Percentiles rank a stretch among this genome's conserved stretches.
Evolutionary conservation across 2,113 vertebrate species (phyloP).

Genomic region (Kryptolebias marmoratus): DNA sequence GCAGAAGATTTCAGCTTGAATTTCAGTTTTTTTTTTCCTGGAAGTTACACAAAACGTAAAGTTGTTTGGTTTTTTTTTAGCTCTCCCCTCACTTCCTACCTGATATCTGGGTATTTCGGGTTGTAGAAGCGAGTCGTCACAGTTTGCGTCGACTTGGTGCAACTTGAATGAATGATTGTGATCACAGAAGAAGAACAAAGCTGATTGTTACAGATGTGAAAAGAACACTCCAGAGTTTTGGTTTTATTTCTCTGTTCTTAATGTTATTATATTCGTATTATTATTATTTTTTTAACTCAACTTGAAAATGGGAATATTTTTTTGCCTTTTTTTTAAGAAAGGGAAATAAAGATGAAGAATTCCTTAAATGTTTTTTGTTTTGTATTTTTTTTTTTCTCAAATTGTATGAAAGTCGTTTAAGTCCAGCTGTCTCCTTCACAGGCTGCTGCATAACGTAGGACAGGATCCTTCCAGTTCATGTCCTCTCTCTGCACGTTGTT

Average conservation of each 20-base stretch:
- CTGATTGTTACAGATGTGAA: conserved; percentile 18
- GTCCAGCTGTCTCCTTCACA: too few species aligned
- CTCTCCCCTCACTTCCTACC: background rate
- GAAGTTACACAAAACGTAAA: conserved; percentile 2
- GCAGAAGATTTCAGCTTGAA: background rate
- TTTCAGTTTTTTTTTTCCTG: conserved; percentile 16
- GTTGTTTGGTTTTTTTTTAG: background rate
- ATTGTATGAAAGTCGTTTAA: background rate
- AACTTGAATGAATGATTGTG: background rate
- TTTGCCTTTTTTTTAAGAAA: conserved; percentile 27
- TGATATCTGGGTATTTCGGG: background rate
- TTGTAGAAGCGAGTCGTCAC: background rate
- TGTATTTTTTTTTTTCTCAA: background rate
- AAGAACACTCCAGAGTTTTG: conserved; percentile 41
- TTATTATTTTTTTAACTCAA: conserved; percentile 12
- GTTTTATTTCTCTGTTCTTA: conserved; percentile 19
- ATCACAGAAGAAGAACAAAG: conserved; percentile 5
- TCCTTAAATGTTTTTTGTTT: conserved; percentile 7
- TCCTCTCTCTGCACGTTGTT: background rate
- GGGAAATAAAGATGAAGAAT: conserved; percentile 33
- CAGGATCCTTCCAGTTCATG: background rate
- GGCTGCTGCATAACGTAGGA: too few species aligned
- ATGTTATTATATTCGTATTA: conserved; percentile 27
- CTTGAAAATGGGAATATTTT: conserved; percentile 26
- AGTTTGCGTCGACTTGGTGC: conserved; percentile 12